phyloP scores from a whole-genome alignment of 2,888 invertebrate genomes.

The Miltochrista miniata region DNA sequence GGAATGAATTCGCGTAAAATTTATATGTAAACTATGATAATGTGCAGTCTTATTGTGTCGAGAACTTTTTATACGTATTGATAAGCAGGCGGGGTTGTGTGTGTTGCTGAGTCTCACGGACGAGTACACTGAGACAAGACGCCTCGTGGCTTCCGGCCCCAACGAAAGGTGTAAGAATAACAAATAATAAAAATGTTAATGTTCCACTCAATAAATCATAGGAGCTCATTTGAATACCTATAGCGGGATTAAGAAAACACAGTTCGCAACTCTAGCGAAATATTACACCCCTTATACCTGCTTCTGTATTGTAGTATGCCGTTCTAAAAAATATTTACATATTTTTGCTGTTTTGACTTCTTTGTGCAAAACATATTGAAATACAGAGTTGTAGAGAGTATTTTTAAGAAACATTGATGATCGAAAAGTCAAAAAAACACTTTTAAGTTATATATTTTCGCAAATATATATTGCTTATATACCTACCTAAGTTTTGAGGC shows the following conservation, averaged over 20 bases:
- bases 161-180: conserved; percentile 81
- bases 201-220: conserved; percentile 85
- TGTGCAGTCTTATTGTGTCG: conserved; percentile 70
- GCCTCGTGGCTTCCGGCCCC: conserved; percentile 82
- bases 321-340: conserved; percentile 64
- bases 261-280: conserved; percentile 47
- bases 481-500: too few relatives aligned
- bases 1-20: conserved; percentile 81
- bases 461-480: too few relatives aligned
- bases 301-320: conserved; percentile 43
- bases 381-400: background rate
- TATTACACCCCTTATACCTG: conserved; percentile 49
- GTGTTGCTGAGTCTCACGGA: conserved; percentile 76
- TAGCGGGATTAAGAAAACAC: conserved; percentile 77
- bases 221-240: conserved; percentile 82
- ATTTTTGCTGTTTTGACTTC: conserved; percentile 49
- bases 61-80: conserved; percentile 59
- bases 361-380: conserved; percentile 22
- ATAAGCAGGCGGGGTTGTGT: conserved; percentile 57
- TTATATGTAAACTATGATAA: conserved; percentile 84
- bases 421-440: background rate
- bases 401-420: background rate
- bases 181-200: conserved; percentile 85
- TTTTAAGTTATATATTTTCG: too few relatives aligned
- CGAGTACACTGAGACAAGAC: conserved; percentile 78